A percentile compares a stretch with the other conserved stretches of the same genome.
phyloP scores from a whole-genome alignment of 1,140 invertebrate species.

The Pseudachorutes palmiensis region DNA sequence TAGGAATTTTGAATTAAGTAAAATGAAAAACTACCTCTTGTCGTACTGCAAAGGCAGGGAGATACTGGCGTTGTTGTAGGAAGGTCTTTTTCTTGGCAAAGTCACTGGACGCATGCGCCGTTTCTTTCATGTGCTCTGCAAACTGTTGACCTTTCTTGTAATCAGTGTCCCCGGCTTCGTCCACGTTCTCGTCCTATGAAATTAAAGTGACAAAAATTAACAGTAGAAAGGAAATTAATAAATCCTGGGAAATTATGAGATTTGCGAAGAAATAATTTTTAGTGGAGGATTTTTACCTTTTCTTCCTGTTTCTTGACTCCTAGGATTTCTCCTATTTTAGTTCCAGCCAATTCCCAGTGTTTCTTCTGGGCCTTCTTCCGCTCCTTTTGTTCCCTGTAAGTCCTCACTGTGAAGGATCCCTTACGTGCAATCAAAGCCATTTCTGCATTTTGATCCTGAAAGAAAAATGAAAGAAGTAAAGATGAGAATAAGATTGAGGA shows the following conservation, averaged over 20 bases:
- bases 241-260: background rate
- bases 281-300: slow-evolving; percentile 40
- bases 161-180: slow-evolving; percentile 59
- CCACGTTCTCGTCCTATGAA: slow-evolving; percentile 47
- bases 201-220: background rate
- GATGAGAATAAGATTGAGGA: background rate
- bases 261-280: slow-evolving; percentile 2
- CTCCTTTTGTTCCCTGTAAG: slow-evolving; percentile 92
- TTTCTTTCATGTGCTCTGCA: slow-evolving; percentile 80
- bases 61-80: slow-evolving; percentile 75
- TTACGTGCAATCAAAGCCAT: slow-evolving; percentile 97
- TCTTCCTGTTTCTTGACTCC: slow-evolving; percentile 79
- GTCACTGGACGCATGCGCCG: slow-evolving; percentile 66
- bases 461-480: slow-evolving; percentile 18
- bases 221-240: background rate
- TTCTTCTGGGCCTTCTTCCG: slow-evolving; percentile 92
- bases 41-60: slow-evolving; percentile 92
- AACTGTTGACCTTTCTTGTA: slow-evolving; percentile 89
- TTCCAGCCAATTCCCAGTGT: slow-evolving; percentile 97
- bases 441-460: slow-evolving; percentile 88
- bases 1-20: background rate
- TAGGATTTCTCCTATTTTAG: slow-evolving; percentile 94
- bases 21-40: slow-evolving; percentile 77
- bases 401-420: slow-evolving; percentile 80
- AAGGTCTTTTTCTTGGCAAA: slow-evolving; percentile 84